phyloP scores from a whole-genome alignment of 2,113 vertebrate species.

The Tichodroma muraria region DNA sequence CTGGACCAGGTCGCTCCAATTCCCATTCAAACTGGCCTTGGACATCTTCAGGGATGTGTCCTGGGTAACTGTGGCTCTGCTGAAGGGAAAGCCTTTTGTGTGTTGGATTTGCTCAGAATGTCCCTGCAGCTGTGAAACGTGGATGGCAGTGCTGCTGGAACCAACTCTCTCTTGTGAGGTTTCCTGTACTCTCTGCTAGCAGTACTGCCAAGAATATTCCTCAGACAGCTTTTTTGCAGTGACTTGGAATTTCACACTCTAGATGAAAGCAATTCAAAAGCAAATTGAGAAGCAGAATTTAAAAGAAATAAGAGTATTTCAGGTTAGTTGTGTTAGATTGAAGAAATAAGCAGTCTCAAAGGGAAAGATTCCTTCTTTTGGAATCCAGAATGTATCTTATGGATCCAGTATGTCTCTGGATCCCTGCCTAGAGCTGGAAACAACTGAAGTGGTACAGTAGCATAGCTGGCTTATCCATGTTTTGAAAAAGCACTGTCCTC shows the following conservation, averaged over 20 bases:
- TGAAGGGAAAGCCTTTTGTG: not conserved
- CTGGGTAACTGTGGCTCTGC: not conserved
- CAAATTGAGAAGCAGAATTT: not conserved
- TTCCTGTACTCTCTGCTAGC: constrained; percentile 34
- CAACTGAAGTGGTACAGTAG: not conserved
- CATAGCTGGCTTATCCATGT: not conserved
- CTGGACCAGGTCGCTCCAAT: not conserved
- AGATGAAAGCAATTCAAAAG: constrained; percentile 31
- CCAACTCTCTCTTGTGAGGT: not conserved
- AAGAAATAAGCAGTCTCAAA: not conserved
- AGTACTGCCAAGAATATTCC: constrained; percentile 31
- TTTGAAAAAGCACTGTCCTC: not conserved
- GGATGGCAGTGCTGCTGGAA: constrained; percentile 47
- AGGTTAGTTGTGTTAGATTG: not conserved
- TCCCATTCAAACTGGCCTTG: not conserved
- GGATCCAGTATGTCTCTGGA: not conserved
- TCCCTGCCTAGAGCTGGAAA: not conserved
- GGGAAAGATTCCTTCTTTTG: not conserved
- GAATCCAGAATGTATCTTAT: not conserved
- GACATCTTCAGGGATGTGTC: not conserved
- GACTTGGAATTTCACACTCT: constrained; percentile 34
- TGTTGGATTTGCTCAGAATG: not conserved
- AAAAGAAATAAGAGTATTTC: not conserved
- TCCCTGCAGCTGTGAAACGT: constrained; percentile 16
- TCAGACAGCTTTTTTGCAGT: not conserved